Base-by-base conservation (phyloP, 2,113 vertebrate species). In the Fulmarus glacialis region DNA sequence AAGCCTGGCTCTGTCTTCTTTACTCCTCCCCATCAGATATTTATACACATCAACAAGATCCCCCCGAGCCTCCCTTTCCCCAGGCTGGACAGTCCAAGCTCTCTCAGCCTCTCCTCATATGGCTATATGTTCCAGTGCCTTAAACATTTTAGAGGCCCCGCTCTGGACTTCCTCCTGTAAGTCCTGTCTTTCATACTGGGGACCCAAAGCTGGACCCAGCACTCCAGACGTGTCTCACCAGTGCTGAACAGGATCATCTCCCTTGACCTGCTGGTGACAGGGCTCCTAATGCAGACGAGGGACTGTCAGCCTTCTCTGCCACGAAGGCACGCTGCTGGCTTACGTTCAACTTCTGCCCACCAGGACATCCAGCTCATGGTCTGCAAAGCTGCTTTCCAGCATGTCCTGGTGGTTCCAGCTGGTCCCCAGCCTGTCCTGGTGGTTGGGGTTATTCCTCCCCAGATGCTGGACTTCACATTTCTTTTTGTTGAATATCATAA, bases 231-330 rank as follows among this genome's bases (percentile, higher is more conserved):
- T 50, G 24, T 60, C 59, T 60, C 48, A 70, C 16, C 21, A 62
- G 15, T 21, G 23, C 45, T 42, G 62, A 86, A 14, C 30, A 79
- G 30, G 15, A 62, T 24, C 47, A 20, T 14, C 21, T 43, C 15
- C 7, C 15, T 60, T 0, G 0, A 13, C 11, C 20, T 2, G 0
- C 20, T 47, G 29, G 38, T 15, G 23, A 50, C 11, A 38, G 0
- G 2, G 9, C 30, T 87, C 22, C 17, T 52, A 22, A 26, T 10
- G 30, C 2, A 29, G 42, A n/a, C 15, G 17, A 36, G 36, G 21
- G 27, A 72, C 43, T 5, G 4, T 21, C 30, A 60, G 45, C 16
- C 6, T 48, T 30, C 64, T 38, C 40, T 80, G 50, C 55, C 3
- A 2, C 1, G 3, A 60, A 11, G 34, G 14, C 40, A 42, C 1